phyloP scores from a whole-genome alignment of 2,888 invertebrate species.

The Leuctra nigra region DNA sequence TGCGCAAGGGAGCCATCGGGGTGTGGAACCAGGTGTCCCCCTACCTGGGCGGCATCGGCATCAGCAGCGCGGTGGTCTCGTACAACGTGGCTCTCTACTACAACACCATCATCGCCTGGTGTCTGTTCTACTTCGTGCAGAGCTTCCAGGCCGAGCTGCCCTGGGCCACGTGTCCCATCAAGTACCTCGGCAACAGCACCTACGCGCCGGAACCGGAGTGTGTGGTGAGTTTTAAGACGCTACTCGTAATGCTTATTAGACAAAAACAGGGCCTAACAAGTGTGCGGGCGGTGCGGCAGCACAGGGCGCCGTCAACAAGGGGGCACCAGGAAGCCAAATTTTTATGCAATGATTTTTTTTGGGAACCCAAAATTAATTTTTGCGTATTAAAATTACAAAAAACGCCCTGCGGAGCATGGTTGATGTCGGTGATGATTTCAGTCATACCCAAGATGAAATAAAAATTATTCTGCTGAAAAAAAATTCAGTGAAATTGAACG shows the following conservation, averaged over 20 bases:
- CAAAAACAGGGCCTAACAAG: not conserved
- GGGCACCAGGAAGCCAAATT: too few relatives aligned
- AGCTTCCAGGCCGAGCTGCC: constrained; percentile 89
- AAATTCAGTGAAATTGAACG: too few relatives aligned
- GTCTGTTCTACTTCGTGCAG: constrained; percentile 83
- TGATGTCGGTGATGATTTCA: too few relatives aligned
- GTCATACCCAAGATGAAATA: too few relatives aligned
- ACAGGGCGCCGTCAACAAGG: too few relatives aligned
- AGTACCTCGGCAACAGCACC: constrained; percentile 70
- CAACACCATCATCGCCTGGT: constrained; percentile 98
- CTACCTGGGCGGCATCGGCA: constrained; percentile 81
- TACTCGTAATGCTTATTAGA: too few relatives aligned
- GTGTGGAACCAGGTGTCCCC: constrained; percentile 94
- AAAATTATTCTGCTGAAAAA: too few relatives aligned
- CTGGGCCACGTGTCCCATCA: constrained; percentile 87
- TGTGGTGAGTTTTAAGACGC: constrained; percentile 64
- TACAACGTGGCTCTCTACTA: constrained; percentile 96
- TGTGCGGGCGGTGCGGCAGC: too few relatives aligned
- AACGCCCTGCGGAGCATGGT: too few relatives aligned
- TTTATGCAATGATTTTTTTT: too few relatives aligned
- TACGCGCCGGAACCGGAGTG: constrained; percentile 76
- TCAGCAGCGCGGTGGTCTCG: constrained; percentile 92
- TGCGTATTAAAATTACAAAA: too few relatives aligned
- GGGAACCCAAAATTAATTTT: too few relatives aligned
- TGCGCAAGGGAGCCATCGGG: constrained; percentile 90